A percentile compares a stretch with the other conserved stretches of the same genome.
These are phyloP conservation scores for Tachypleus tridentatus DNA, from an alignment of 1,140 invertebrate genomes.

Conservation along the genomic window DNA sequence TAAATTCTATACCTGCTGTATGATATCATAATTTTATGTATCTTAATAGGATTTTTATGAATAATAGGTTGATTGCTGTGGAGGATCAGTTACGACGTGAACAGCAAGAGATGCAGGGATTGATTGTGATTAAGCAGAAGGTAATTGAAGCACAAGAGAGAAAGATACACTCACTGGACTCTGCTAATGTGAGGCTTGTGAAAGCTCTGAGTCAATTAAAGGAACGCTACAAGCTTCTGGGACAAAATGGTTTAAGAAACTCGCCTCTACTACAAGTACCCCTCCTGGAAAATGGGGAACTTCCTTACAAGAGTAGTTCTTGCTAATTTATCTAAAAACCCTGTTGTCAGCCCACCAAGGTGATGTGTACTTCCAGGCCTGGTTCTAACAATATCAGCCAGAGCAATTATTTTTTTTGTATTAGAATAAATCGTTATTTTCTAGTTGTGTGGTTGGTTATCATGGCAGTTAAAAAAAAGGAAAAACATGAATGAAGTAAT, in stretches of 20 bases:
- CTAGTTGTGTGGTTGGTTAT: too few relatives aligned
- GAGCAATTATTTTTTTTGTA: too few relatives aligned
- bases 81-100: slow-evolving; percentile 77
- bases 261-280: slow-evolving; percentile 14
- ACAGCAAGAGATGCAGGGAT: slow-evolving; percentile 71
- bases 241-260: slow-evolving; percentile 14
- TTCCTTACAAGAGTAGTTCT: slow-evolving; percentile 19
- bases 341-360: too few relatives aligned
- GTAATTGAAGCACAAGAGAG: slow-evolving; percentile 83
- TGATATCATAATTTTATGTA: too few relatives aligned
- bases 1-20: too few relatives aligned
- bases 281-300: slow-evolving; percentile 17
- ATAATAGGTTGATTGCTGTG: slow-evolving; percentile 60
- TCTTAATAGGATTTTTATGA: too few relatives aligned
- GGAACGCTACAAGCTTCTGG: slow-evolving; percentile 27
- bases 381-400: too few relatives aligned
- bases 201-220: slow-evolving; percentile 55
- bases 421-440: too few relatives aligned
- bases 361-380: too few relatives aligned
- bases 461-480: too few relatives aligned
- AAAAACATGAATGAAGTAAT: too few relatives aligned
- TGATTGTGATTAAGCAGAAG: slow-evolving; percentile 73
- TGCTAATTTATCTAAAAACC: slow-evolving; percentile 7
- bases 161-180: slow-evolving; percentile 58
- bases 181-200: slow-evolving; percentile 54